phyloP scores from a whole-genome alignment of 2,113 vertebrate genomes.

The Crypturellus undulatus region DNA sequence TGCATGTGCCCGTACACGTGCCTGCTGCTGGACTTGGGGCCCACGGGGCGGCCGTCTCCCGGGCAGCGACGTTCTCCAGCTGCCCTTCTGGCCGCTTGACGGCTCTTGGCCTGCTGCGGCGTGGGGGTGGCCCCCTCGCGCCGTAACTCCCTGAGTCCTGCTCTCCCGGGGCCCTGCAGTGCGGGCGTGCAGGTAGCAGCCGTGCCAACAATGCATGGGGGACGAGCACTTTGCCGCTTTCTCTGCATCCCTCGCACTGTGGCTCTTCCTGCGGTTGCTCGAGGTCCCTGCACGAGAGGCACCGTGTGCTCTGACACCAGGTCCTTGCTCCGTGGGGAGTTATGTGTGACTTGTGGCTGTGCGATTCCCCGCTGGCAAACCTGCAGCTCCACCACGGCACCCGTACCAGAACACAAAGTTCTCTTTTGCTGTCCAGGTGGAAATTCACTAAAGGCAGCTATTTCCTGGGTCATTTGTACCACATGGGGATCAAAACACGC shows the following conservation, averaged over 20 bases:
- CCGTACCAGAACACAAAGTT: conserved; percentile 12
- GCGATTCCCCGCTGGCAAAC: neutral
- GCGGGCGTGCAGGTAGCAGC: too few relatives aligned
- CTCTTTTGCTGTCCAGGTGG: neutral
- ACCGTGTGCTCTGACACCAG: too few relatives aligned
- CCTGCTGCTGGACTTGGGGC: neutral
- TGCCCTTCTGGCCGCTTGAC: neutral
- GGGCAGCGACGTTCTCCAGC: neutral
- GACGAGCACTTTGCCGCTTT: too few relatives aligned
- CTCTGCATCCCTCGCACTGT: too few relatives aligned
- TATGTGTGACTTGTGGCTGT: neutral
- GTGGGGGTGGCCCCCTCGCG: too few relatives aligned
- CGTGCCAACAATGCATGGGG: neutral
- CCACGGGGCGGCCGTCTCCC: accelerated
- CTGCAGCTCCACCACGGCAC: neutral
- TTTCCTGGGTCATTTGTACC: neutral
- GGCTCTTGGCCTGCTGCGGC: too few relatives aligned
- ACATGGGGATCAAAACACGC: neutral
- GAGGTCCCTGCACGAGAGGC: too few relatives aligned
- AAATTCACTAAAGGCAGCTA: conserved; percentile 28
- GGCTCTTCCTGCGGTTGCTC: too few relatives aligned
- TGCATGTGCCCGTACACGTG: accelerated
- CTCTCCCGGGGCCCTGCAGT: too few relatives aligned
- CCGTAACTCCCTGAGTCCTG: too few relatives aligned
- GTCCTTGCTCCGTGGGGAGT: neutral